These are phyloP conservation scores for Goniozus legneri DNA, from an alignment of 1,140 invertebrate genomes.

Conservation along the genomic window DNA sequence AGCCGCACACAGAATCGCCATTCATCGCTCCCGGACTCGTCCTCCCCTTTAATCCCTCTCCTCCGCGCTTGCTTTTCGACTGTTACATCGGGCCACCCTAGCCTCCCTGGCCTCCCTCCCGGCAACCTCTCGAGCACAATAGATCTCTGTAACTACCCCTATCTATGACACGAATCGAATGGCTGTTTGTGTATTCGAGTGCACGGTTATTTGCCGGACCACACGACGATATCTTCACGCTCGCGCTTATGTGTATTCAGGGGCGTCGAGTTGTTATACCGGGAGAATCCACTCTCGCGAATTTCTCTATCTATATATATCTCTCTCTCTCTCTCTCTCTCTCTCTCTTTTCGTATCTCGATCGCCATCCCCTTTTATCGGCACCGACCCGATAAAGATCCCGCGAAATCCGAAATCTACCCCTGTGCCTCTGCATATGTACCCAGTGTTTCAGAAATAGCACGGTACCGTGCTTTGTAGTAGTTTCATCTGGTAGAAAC, in stretches of 20 bases:
- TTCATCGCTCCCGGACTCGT: constrained; percentile 18
- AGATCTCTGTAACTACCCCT: constrained; percentile 41
- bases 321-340: too few relatives aligned
- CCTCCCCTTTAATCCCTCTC: constrained; percentile 7
- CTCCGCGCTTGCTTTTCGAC: constrained; percentile 6
- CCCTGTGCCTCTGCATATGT: too few relatives aligned
- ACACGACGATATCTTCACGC: constrained; percentile 22
- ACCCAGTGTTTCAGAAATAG: too few relatives aligned
- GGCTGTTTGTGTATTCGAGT: constrained; percentile 40
- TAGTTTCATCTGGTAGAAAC: too few relatives aligned
- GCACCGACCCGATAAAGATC: too few relatives aligned
- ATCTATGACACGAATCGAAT: constrained; percentile 35
- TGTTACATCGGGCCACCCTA: constrained; percentile 4
- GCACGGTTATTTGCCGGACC: constrained; percentile 42
- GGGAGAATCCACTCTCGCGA: too few relatives aligned
- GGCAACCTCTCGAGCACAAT: constrained; percentile 38
- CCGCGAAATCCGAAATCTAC: too few relatives aligned
- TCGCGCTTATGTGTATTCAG: background rate
- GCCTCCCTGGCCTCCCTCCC: constrained; percentile 8
- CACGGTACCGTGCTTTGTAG: too few relatives aligned
- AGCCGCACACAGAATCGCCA: constrained; percentile 15
- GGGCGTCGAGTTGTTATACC: too few relatives aligned
- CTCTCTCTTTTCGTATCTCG: too few relatives aligned
- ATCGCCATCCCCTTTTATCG: too few relatives aligned
- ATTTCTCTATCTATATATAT: too few relatives aligned